These are phyloP conservation scores for Rambutsinella grinnellia DNA, from an alignment of 2,888 invertebrate genomes.

Conservation along the genomic window DNA sequence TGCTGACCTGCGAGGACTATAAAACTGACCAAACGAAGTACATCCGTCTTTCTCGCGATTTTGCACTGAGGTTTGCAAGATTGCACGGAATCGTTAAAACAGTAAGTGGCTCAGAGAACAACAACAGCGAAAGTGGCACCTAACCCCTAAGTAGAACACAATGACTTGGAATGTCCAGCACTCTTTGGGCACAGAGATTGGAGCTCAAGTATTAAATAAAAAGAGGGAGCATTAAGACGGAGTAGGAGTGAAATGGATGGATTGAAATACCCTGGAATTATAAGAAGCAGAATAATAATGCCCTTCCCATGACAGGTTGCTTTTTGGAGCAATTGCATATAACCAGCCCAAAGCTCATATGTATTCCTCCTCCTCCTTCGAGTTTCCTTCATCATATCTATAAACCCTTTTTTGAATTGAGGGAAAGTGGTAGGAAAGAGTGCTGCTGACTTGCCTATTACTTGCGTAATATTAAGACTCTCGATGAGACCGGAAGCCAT, in stretches of 20 bases:
- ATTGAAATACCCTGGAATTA: conserved; percentile 59
- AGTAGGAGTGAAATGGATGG: conserved; percentile 56
- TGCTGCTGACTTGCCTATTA: conserved; percentile 31
- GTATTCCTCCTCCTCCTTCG: too few relatives aligned
- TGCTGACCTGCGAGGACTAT: too few relatives aligned
- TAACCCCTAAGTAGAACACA: conserved; percentile 46
- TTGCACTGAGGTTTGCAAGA: conserved; percentile 42
- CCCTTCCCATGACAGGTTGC: conserved; percentile 51
- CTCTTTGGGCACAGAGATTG: conserved; percentile 25
- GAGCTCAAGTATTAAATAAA: conserved; percentile 50
- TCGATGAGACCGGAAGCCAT: conserved; percentile 64
- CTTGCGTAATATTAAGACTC: conserved; percentile 53
- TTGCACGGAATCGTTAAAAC: conserved; percentile 45
- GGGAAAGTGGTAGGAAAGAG: too few relatives aligned
- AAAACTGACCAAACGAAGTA: too few relatives aligned
- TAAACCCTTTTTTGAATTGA: too few relatives aligned
- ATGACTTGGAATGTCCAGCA: conserved; percentile 47
- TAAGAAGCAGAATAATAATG: conserved; percentile 49
- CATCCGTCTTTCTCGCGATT: conserved; percentile 54
- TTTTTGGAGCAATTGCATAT: conserved; percentile 36
- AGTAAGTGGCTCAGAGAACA: conserved; percentile 38
- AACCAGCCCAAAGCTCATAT: too few relatives aligned
- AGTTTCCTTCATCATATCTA: too few relatives aligned
- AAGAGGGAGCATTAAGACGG: conserved; percentile 46
- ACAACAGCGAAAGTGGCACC: conserved; percentile 36